Evolutionary conservation across 2,797 vertebrate genomes (phyloP), one percentile per base, ranked within the genome.

Genomic region (Acrossocheilus fasciatus): DNA sequence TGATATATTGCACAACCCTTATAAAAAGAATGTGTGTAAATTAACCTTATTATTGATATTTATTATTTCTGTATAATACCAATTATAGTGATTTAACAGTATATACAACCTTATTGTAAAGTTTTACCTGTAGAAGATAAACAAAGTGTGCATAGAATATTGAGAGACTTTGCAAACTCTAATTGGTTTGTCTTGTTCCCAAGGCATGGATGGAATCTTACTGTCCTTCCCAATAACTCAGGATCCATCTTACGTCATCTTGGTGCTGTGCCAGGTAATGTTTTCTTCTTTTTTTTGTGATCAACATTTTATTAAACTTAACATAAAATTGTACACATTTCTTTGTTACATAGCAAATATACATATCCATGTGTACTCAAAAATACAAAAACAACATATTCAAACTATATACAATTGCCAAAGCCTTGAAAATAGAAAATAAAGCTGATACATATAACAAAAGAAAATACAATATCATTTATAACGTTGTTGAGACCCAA

Each of bases 201-300:
- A 94, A 99, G 98, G 96, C 98, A 99, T 93, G 98, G 98, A 94
- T 99, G 98, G 98, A 99, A 99, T 96, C 98, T 99, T 91, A 98
- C 97, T 92, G 97, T 99, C 96, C 98, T 99, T 94, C 98, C 98
- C 89, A 99, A 98, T 96, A 99, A 99, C 95, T 98, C 98, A 93
- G 98, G 98, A 95, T 99, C 98, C 96, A 98, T 99, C 95, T 97
- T 99, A 94, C 98, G 98, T 94, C 98, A 99, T 95, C 97, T 99
- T 93, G 98, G 98, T 97, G 98, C 98, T 98, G 98, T 99, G 95
- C 97, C 98, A 95, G 98, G 98, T 99, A 94, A 96, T 95, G 17
- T 66, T 39, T 57, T 26, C 50, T 39, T 26, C 26, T 26, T 26
- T 26, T 26, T 26, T 26, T 26, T 26, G 26, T 26, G 26, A 26